Conservation (phyloP, 2,113 vertebrate genomes). For the Passerina amoena region DNA sequence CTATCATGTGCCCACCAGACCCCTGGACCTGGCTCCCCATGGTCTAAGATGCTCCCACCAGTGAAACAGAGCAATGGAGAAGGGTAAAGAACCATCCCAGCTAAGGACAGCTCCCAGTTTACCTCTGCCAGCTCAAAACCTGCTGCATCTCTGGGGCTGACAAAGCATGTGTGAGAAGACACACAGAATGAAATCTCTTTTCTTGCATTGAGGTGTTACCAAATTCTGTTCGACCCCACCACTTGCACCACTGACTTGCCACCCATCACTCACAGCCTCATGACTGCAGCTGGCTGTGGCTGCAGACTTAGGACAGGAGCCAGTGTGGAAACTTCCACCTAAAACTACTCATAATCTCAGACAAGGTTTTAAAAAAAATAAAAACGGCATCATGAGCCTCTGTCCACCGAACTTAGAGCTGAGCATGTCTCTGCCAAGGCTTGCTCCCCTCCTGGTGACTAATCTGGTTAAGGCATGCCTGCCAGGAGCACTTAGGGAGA, state of each 20-base stretch:
- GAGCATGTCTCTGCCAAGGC: background rate
- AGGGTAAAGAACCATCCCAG: background rate
- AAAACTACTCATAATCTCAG: background rate
- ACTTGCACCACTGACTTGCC: background rate
- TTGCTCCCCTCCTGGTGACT: background rate
- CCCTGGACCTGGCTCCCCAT: background rate
- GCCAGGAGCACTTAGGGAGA: background rate
- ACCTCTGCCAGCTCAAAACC: background rate
- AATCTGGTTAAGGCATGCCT: background rate
- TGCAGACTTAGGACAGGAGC: constrained; percentile 1
- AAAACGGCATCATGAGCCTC: background rate
- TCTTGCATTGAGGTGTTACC: accelerated
- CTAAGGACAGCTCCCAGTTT: background rate
- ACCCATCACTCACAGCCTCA: background rate
- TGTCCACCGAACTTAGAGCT: background rate
- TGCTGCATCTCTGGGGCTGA: background rate
- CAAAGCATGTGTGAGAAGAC: accelerated
- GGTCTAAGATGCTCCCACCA: background rate
- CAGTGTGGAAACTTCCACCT: constrained; percentile 46
- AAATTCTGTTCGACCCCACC: background rate
- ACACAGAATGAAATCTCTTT: background rate
- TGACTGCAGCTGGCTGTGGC: background rate
- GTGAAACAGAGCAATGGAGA: background rate
- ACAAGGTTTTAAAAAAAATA: background rate
- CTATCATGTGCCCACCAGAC: accelerated